phyloP scores from a whole-genome alignment of 2,113 vertebrate species.

The Xiphias gladius region DNA sequence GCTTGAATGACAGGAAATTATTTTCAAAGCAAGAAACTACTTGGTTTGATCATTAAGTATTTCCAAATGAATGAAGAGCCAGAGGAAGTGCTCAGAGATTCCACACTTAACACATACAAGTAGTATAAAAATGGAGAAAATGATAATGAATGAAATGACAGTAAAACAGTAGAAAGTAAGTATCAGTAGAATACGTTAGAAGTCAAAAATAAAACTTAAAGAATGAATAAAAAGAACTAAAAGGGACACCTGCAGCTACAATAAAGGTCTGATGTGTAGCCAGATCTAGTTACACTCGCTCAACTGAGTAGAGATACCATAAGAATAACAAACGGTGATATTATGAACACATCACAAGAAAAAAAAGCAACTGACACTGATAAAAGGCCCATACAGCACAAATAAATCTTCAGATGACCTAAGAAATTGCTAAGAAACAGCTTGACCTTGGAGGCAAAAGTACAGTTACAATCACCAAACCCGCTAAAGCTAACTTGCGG shows the following conservation, averaged over 20 bases:
- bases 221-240: background rate
- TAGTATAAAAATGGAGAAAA: background rate
- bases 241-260: background rate
- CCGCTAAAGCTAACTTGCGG: slow-evolving; percentile 6
- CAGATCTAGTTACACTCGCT: background rate
- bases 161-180: background rate
- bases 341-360: background rate
- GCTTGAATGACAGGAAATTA: background rate
- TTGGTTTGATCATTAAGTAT: background rate
- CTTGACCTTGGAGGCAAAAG: background rate
- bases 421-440: background rate
- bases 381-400: too few species aligned
- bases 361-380: background rate
- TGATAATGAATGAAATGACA: background rate
- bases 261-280: background rate
- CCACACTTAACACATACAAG: background rate
- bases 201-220: background rate
- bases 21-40: background rate
- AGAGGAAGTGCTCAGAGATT: background rate
- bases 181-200: background rate
- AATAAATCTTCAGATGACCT: background rate
- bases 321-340: background rate
- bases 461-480: slow-evolving; percentile 18
- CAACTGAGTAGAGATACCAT: background rate
- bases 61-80: background rate